A percentile compares a stretch with the other conserved stretches of the same genome.
Conservation (phyloP, 2,797 vertebrate genomes). For the Aphelocoma californica region DNA sequence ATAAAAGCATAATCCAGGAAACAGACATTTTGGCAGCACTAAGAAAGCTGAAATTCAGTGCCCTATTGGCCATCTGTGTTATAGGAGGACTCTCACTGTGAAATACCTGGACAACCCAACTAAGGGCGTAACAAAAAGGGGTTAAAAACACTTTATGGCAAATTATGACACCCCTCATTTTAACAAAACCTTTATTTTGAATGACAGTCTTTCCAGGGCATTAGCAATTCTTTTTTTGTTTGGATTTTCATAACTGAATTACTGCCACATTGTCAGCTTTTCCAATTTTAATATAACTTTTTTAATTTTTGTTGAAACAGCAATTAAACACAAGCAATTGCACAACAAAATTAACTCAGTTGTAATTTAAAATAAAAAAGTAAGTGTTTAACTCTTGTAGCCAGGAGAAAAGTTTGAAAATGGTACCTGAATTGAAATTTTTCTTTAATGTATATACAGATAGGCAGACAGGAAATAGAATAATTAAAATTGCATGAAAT, state of each 20-base stretch:
- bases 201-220: not conserved
- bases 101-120: not conserved
- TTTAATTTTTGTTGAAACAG: not conserved
- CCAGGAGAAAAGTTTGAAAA: not conserved
- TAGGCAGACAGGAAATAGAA: not conserved
- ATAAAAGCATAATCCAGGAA: not conserved
- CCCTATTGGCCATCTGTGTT: not conserved
- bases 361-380: constrained; percentile 19
- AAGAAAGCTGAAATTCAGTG: not conserved
- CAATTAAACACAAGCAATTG: constrained; percentile 11
- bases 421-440: not conserved
- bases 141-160: not conserved
- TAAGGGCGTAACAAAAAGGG: not conserved
- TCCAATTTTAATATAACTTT: not conserved
- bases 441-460: not conserved
- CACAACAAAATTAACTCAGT: not conserved
- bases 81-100: not conserved
- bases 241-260: constrained; percentile 6
- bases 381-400: not conserved
- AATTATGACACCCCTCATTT: not conserved
- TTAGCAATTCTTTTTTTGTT: not conserved
- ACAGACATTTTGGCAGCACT: not conserved
- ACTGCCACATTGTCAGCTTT: not conserved
- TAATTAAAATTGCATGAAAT: not conserved
- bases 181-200: not conserved